Percentiles rank a stretch among this genome's conserved stretches.
These are phyloP conservation scores for Naso thynnoides DNA, from an alignment of 2,797 vertebrate genomes.

Conservation along the genomic window DNA sequence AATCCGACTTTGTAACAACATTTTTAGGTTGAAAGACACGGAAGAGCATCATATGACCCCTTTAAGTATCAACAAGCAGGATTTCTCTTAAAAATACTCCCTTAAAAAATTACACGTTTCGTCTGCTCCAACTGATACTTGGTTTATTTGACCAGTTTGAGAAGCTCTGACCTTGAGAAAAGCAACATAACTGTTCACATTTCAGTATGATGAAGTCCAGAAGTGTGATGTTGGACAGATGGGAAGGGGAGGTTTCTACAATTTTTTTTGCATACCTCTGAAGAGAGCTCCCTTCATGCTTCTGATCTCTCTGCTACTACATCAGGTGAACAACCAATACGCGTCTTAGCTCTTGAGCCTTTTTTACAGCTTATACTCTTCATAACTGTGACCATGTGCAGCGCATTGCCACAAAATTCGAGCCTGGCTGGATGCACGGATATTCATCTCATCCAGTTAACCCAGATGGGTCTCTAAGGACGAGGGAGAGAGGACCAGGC, in stretches of 20 bases:
- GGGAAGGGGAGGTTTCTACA: neutral
- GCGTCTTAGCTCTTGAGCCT: neutral
- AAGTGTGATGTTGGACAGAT: neutral
- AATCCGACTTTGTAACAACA: no score
- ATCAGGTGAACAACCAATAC: neutral
- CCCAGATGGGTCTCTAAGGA: conserved; percentile 23
- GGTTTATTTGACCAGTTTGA: neutral
- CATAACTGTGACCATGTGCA: neutral
- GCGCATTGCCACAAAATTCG: neutral
- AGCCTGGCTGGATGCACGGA: conserved; percentile 22
- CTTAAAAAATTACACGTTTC: neutral
- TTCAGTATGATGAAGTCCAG: neutral
- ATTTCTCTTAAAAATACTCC: neutral
- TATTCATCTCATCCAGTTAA: conserved; percentile 27
- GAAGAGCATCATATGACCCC: no score
- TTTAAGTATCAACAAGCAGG: neutral
- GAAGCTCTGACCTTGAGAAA: neutral
- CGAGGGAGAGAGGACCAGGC: neutral
- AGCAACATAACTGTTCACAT: neutral
- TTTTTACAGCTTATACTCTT: neutral
- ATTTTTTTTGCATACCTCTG: conserved; percentile 21
- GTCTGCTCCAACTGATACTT: neutral
- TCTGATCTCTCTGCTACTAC: neutral
- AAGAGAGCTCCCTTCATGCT: conserved; percentile 3
- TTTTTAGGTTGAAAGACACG: no score